Evolutionary conservation across 2,888 invertebrate genomes (phyloP), one percentile per base, ranked within the genome.

Genomic region (Aporophyla nigra): DNA sequence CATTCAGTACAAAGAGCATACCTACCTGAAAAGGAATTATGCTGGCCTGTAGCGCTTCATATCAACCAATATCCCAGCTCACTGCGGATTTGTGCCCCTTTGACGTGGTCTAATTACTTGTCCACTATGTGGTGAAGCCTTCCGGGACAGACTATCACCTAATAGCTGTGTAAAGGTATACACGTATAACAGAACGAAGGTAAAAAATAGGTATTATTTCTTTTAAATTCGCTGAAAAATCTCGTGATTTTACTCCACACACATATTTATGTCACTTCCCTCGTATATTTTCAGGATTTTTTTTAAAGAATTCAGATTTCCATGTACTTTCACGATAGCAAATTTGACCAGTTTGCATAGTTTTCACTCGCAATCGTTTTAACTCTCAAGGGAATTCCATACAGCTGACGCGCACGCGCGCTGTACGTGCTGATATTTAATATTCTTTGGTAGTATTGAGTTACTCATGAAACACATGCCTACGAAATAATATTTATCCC

Each of bases 91-190:
- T 71, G 61, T 71, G 54, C 10, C 59, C 65, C 69, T 83, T 82
- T 83, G 85, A 72, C 74, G 83, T 78, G 74, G 65, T 78, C 24
- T 70, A 71, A 74, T 85, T 85, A 82, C 54, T 82, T 58, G 40
- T 43, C 33, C n/a, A 4, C 63, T 74, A 59, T 59, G n/a, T 59
- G 69, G 58, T 63, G 70, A 54, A 27, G 69, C 66, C 65, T 51
- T n/a, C 40, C 27, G 19, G 33, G 12, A 74, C n/a, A 5, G n/a
- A 70, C 66, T 12, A 19, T 16, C 19, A 9, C 19, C 21, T 66
- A 59, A 54, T 54, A 66, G 51, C 24, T 65, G 21, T 58, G n/a
- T 46, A 21, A 24, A 46, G 14, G 66, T 5, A 14, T 14, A 49
- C 16, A 21, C 21, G 3, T 16, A 7, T 24, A 46, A 46, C 46